A percentile compares a stretch with the other conserved stretches of the same genome.
phyloP scores from a whole-genome alignment of 2,113 vertebrate species.

The Hydrolagus affinis region DNA sequence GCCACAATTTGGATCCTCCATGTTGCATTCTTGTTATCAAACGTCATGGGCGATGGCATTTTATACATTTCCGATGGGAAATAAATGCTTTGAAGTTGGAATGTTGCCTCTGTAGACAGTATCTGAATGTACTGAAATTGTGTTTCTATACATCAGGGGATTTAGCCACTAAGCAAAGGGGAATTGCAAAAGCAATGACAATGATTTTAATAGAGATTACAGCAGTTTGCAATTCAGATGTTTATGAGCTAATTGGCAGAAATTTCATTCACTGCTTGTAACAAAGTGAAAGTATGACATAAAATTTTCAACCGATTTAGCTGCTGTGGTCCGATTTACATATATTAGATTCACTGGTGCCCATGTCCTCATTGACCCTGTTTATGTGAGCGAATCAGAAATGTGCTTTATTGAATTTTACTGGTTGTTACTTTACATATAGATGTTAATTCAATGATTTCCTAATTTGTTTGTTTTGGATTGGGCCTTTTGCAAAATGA shows the following conservation, averaged over 20 bases:
- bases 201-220: neutral
- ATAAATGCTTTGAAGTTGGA: neutral
- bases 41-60: neutral
- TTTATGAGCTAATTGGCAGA: slow-evolving; percentile 2
- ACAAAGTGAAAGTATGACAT: neutral
- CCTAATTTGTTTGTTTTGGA: too few relatives aligned
- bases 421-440: neutral
- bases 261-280: slow-evolving; percentile 15
- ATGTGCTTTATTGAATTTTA: neutral
- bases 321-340: neutral
- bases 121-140: neutral
- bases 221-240: neutral
- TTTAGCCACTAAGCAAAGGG: neutral
- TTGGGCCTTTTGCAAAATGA: neutral
- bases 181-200: neutral
- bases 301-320: neutral
- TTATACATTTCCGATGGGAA: neutral
- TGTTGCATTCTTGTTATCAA: neutral
- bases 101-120: neutral
- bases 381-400: neutral
- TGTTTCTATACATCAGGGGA: neutral
- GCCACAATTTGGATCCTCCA: too few relatives aligned
- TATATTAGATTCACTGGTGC: neutral
- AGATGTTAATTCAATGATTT: neutral
- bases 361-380: neutral